Base-by-base conservation (phyloP, 2,797 vertebrate species). In the Ctenochaetus hawaiiensis region DNA sequence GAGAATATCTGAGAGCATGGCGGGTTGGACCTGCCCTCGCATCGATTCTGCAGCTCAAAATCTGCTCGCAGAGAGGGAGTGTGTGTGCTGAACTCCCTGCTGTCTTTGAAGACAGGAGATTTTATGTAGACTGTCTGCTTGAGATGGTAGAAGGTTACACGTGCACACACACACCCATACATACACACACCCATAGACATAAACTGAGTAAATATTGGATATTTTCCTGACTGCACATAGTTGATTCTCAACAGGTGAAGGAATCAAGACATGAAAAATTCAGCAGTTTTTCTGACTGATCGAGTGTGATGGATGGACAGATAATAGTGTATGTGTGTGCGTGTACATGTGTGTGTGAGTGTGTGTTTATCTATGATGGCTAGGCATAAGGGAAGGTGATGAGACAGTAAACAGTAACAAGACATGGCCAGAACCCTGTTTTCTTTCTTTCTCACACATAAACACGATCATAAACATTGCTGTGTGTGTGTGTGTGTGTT, bases 1-100 rank as follows among this genome's bases (percentile, higher is more conserved):
- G 78, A 74, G 81, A 43, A 88, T 87, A 89, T 88, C 82, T 81
- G 78, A 85, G 83, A 84, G 86, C 84, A 87, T 86, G 84, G 82
- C 77, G 80, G 72, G 62, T 72, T 20, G 68, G 85, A 90, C 82
- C 83, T 80, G 81, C 83, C 64, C 78, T 88, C 73, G 57, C 80
- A 87, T 84, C 30, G 86, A 86, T 88, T 72, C 72, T 49, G 59
- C 16, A n/a, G 64, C 82, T 87, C 65, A 80, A 68, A 88, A 68
- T 51, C 73, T 64, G 65, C 63, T 67, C 82, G 67, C 56, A 72
- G 62, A 68, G 45, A 58, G 44, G 3, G 41, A 13, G 72, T 18
- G 23, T 59, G 71, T 75, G 52, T 53, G 20, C 26, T 48, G 39
- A 82, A 67, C 68, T 75, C 73, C 59, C 53, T 47, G 39, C 62